A percentile compares a stretch with the other conserved stretches of the same genome.
Conservation (phyloP, 2,888 invertebrate species). For the Lycaena phlaeas region DNA sequence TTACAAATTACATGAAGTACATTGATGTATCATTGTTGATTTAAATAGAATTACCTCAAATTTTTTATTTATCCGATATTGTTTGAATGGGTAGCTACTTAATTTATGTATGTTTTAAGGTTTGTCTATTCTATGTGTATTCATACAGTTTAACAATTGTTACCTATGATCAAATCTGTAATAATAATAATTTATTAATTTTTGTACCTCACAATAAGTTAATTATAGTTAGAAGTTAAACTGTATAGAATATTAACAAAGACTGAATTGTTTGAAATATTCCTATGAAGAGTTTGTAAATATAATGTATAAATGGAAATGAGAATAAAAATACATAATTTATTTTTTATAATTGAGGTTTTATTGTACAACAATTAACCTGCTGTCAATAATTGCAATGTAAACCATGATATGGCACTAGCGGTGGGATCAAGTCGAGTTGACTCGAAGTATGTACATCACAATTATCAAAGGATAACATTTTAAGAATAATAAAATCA, state of each 20-base stretch:
- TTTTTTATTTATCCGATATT: constrained; percentile 15
- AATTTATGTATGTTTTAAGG: constrained; percentile 16
- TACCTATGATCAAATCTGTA: too few relatives aligned
- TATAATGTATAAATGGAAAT: constrained; percentile 42
- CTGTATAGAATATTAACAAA: constrained; percentile 58
- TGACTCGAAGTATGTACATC: not conserved
- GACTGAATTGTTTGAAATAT: constrained; percentile 61
- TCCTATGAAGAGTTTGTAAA: constrained; percentile 44
- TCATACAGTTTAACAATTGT: constrained; percentile 24
- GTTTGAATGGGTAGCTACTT: constrained; percentile 19
- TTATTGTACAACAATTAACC: constrained; percentile 17
- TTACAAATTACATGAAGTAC: not conserved
- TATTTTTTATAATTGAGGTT: constrained; percentile 43
- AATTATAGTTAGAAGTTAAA: constrained; percentile 38
- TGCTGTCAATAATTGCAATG: constrained; percentile 7
- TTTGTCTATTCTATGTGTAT: constrained; percentile 19
- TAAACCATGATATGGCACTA: constrained; percentile 20
- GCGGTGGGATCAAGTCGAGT: constrained; percentile 19
- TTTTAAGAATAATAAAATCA: not conserved
- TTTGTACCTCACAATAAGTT: constrained; percentile 17
- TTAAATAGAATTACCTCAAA: constrained; percentile 16
- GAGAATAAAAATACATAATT: constrained; percentile 59
- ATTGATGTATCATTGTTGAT: constrained; percentile 10
- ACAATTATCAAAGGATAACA: not conserved
- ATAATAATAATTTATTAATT: not conserved